Base-by-base conservation (phyloP, 2,113 vertebrate species). In the Grammomys dolichurus region DNA sequence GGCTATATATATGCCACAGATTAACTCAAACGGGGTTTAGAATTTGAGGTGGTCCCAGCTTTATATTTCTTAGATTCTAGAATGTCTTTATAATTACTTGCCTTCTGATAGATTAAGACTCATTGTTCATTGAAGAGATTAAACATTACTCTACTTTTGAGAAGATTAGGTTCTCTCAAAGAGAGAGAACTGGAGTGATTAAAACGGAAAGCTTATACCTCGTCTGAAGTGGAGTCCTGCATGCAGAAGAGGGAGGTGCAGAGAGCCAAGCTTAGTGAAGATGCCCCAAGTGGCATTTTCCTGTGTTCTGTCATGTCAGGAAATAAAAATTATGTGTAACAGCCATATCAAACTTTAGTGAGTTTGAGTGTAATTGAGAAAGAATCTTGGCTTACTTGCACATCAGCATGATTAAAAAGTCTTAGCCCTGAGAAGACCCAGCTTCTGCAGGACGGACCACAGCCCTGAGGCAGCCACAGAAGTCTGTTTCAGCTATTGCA, bases 81-180 rank as follows among this genome's bases (percentile, higher is more conserved):
- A 87, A 96, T 87, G 93, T 89, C 58, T 97, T 97, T 78, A 92
- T 97, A 96, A 97, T 98, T 96, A 91, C 81, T 97, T 93, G 73
- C 46, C 78, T 97, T 80, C 72, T 96, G 36, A 97, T 97, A 97
- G 95, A 97, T 95, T 97, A 97, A 98, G 90, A 95, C 89, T 97
- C 86, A 97, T 96, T 96, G 43, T 95, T 92, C 96, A 56, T 73
- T 81, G 94, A 96, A 96, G 87, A 97, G 54, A 97, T 97, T 90
- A 89, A 96, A 78, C 9, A 87, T 77, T 92, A 94, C 73, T 89
- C 58, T 81, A 36, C 87, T 96, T 96, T 95, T 96, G 96, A 82
- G 94, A 54, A 97, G 73, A 98, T 97, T 97, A 94, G 65, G 70
- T 90, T 93, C 60, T 96, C 72, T 84, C 51, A 85, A 33, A 87